Evolutionary conservation across 2,113 vertebrate genomes (phyloP).

Genomic region (Onychostoma macrolepis): DNA sequence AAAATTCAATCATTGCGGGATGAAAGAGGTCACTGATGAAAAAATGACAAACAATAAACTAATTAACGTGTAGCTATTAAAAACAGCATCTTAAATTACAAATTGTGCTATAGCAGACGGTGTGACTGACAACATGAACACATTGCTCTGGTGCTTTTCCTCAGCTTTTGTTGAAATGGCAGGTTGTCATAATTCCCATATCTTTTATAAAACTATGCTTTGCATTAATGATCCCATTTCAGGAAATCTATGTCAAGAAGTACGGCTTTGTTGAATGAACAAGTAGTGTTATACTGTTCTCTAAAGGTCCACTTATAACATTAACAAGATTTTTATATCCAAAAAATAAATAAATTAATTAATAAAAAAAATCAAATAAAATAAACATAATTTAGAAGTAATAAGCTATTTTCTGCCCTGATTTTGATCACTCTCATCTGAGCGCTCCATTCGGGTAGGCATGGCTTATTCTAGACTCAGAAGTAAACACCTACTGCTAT

Average conservation of each 20-base stretch:
- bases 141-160: not conserved
- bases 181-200: not conserved
- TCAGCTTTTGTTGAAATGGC: not conserved
- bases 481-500: no score
- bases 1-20: constrained; percentile 32
- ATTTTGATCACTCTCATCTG: no score
- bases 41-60: constrained; percentile 35
- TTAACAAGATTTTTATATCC: no score
- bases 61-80: constrained; percentile 40
- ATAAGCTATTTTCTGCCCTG: no score
- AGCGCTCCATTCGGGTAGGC: no score
- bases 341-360: no score
- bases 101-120: constrained; percentile 3
- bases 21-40: constrained; percentile 33
- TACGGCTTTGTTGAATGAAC: not conserved
- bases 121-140: not conserved
- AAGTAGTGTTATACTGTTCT: no score
- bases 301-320: no score
- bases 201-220: not conserved
- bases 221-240: not conserved
- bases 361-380: no score
- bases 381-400: no score
- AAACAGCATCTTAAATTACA: constrained; percentile 6
- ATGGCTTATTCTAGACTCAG: no score
- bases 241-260: not conserved